Base-by-base conservation (phyloP, 2,797 vertebrate species). In the Pristis pectinata region DNA sequence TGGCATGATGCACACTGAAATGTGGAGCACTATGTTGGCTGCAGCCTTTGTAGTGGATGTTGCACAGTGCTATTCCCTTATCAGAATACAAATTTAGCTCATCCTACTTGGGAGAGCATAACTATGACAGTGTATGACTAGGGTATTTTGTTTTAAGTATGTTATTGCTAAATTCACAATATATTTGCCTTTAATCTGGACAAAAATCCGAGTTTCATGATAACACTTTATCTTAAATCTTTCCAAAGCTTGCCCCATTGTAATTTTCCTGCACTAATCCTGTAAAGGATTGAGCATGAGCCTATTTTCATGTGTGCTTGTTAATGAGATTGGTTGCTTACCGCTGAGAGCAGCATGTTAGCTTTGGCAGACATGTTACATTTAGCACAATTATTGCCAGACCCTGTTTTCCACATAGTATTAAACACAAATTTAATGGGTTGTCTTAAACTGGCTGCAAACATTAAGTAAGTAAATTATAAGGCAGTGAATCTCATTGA, bases 261-360 rank as follows among this genome's bases (percentile, higher is more conserved):
- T 30, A 61, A 1, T 91, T 91, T 91, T 91, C n/a, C 59, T 64
- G 8, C 37, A 61, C 37, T 91, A 64, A 37, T 91, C 87, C 59
- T 11, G 59, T 89, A 91, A 91, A 91, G 87, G 10, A 37, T 91
- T 37, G 87, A 37, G n/a, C 41, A 24, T n/a, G n/a, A 67, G 59
- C 7, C 87, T 91, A 37, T 22, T 91, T 91, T 91, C 87, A 91
- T 0, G 87, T 91, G 87, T 91, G 59, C 64, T 91, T 91, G 87
- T 37, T 91, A 91, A 91, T 91, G 87, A 67, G 87, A 37, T 56
- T 41, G 59, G 87, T 91, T 91, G 17, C 87, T 91, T 67, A 37
- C 59, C 49, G 41, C 87, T 91, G 87, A 37, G 56, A 91, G 9
- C 87, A 91, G 59, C 34, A 41, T 64, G 87, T 91, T 37, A 67